Percentiles rank a stretch among this genome's conserved stretches.
These are phyloP conservation scores for Dicrurus megarhynchus DNA, from an alignment of 2,113 vertebrate genomes.

Conservation along the genomic window DNA sequence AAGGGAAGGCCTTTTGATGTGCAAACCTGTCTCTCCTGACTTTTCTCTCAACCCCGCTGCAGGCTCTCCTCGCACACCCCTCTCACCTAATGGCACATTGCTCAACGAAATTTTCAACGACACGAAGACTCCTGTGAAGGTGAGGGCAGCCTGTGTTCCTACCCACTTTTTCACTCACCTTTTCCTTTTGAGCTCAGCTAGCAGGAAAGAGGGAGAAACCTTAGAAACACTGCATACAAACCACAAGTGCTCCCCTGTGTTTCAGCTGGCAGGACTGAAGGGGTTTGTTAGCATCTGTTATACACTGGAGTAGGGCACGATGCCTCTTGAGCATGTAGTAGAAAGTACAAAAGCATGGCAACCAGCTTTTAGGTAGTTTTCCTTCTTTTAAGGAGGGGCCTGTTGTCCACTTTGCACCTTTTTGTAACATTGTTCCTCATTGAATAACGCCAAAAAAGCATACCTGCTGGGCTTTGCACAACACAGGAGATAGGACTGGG, in stretches of 20 bases:
- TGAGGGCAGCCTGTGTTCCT: conserved; percentile 8
- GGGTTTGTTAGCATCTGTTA: neutral
- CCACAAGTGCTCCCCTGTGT: neutral
- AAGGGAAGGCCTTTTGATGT: neutral
- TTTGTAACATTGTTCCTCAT: neutral
- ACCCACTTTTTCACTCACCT: neutral
- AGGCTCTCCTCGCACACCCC: conserved; percentile 9
- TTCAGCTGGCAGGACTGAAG: neutral
- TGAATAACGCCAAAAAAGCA: neutral
- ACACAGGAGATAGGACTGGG: neutral
- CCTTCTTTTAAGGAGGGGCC: neutral
- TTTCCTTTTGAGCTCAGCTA: neutral
- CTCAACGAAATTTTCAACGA: conserved; percentile 61
- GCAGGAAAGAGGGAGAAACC: neutral
- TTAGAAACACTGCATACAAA: neutral
- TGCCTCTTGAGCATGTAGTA: neutral
- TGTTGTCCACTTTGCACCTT: neutral
- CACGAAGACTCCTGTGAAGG: conserved; percentile 65
- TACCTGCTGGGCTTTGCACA: neutral
- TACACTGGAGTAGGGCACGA: neutral
- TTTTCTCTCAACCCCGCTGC: neutral
- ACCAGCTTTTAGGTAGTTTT: neutral
- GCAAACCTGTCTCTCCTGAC: neutral
- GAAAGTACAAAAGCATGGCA: neutral
- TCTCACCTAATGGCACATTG: conserved; percentile 26